These are phyloP conservation scores for Chauna torquata DNA, from an alignment of 2,113 vertebrate genomes.

Conservation along the genomic window DNA sequence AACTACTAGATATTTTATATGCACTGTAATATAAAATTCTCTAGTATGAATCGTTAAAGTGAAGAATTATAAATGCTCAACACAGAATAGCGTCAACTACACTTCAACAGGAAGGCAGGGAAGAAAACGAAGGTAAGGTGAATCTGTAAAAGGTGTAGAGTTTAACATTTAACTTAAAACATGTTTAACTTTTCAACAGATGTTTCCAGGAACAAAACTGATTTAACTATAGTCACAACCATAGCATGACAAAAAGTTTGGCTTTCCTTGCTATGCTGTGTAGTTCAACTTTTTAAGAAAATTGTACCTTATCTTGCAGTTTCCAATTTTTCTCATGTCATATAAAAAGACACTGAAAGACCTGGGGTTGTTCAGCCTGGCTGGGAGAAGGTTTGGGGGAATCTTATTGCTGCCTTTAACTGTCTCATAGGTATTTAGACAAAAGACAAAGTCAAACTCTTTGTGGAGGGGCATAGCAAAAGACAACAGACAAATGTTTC, in stretches of 20 bases:
- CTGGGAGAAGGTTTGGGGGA: background rate
- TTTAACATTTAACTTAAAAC: background rate
- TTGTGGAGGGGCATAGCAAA: background rate
- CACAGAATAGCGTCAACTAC: rapidly evolving
- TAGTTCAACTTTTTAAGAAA: background rate
- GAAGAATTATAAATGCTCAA: background rate
- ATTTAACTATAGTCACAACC: background rate
- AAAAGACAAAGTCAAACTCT: background rate
- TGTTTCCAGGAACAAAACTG: background rate
- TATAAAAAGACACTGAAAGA: background rate
- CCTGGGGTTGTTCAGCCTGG: background rate
- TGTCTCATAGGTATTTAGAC: background rate
- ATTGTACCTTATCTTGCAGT: background rate
- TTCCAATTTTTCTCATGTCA: background rate
- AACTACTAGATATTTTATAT: background rate
- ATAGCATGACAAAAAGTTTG: background rate
- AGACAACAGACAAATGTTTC: background rate
- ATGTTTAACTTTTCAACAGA: background rate
- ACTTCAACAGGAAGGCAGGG: background rate
- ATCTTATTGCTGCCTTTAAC: background rate
- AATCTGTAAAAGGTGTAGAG: background rate
- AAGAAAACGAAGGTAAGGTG: background rate
- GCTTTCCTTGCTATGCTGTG: background rate
- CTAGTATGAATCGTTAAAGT: background rate
- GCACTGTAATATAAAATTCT: background rate